Evolutionary conservation across 2,113 vertebrate genomes (phyloP), one percentile per base, ranked within the genome.

Genomic region (Thamnophis sirtalis): DNA sequence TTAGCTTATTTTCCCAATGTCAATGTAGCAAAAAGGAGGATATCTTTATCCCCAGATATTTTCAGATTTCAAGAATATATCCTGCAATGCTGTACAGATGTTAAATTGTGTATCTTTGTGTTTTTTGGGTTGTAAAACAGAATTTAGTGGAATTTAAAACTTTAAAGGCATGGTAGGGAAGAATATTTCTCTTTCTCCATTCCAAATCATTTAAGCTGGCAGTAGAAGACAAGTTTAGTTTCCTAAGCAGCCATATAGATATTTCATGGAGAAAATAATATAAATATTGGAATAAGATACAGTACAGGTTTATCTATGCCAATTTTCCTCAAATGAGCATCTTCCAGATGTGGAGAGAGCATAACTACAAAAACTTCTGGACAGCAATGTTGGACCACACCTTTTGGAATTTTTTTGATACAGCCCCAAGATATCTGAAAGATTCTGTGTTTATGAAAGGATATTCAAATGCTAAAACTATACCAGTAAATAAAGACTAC

Each of bases 401-500:
- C 43, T 80, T 80, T 80, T 21, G 33, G 73, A 80, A 80, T 43
- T 80, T 80, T 38, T 80, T 80, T 15, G 68, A 80, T 17, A 38
- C 6, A 80, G 33, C 73, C 1, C 33, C 33, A 80, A 43, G 7
- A 38, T 21, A 38, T 80, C 73, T 43, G 33, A 43, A 80, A 80
- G 73, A 80, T 80, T 19, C 73, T 19, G 15, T 80, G 17, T 80
- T 43, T 9, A 80, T 21, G 17, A 80, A 80, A 17, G 43, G 17
- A 43, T 43, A 43, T 21, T 80, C 5, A 33, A 95, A 89, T 48
- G 91, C 89, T 92, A 92, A 93, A 19, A 73, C 86, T 90, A 94
- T 33, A 58, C n/a, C 49, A 92, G 90, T 88, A 95, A 88, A 5
- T 17, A 0, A 17, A 68, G 90, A 63, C 89, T 48, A 94, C 86